Percentiles rank a stretch among this genome's conserved stretches.
Conservation (phyloP, 2,113 vertebrate genomes). For the Centropus unirufus region DNA sequence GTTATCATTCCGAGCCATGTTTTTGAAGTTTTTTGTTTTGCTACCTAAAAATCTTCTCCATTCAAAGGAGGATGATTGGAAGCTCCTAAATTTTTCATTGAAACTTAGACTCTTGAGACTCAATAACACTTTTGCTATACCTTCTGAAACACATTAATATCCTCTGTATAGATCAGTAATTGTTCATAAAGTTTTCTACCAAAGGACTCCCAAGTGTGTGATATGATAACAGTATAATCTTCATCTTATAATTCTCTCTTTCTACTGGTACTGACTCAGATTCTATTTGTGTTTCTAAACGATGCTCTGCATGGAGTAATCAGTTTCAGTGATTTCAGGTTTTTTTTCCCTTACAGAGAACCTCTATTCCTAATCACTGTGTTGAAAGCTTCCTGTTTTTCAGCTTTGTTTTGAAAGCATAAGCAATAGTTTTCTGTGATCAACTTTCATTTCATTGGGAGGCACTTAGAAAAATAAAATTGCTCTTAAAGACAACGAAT, state of each 20-base stretch:
- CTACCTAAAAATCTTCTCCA: not conserved
- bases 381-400: conserved; percentile 1
- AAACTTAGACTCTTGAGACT: not conserved
- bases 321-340: not conserved
- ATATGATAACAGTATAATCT: not conserved
- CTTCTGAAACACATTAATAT: conserved; percentile 12
- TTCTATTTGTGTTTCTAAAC: conserved; percentile 20
- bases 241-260: not conserved
- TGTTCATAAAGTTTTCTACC: conserved; percentile 6
- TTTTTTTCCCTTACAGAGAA: not conserved
- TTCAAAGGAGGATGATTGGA: not conserved
- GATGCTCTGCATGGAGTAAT: not conserved
- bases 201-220: not conserved
- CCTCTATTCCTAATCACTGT: not conserved
- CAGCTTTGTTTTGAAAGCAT: conserved; percentile 6
- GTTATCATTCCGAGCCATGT: not conserved
- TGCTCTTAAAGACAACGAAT: not conserved
- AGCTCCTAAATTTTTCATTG: not conserved
- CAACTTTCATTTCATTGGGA: not conserved
- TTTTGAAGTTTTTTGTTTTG: not conserved
- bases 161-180: not conserved
- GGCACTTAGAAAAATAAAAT: not conserved
- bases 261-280: not conserved
- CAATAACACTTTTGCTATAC: not conserved
- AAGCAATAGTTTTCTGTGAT: not conserved